phyloP scores from a whole-genome alignment of 1,140 invertebrate genomes.

The Lamellibrachia luymesi region DNA sequence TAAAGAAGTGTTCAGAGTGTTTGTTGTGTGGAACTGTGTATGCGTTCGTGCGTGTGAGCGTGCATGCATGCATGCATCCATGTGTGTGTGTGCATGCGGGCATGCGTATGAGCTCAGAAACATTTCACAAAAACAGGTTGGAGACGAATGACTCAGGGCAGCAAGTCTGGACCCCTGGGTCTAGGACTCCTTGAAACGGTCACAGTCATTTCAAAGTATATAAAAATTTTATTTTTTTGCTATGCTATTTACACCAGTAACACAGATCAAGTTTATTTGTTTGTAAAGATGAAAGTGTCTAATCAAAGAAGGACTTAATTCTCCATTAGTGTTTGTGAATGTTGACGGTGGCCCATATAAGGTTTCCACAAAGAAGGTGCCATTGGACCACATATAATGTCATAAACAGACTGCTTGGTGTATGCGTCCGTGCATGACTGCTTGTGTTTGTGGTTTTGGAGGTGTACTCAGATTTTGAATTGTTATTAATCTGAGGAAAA shows the following conservation, averaged over 20 bases:
- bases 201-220: neutral
- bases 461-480: neutral
- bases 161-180: neutral
- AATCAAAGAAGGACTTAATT: neutral
- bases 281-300: neutral
- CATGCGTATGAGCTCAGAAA: neutral
- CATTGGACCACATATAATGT: neutral
- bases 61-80: neutral
- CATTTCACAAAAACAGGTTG: no score
- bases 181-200: no score
- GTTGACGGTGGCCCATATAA: neutral
- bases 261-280: neutral
- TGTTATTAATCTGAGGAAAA: neutral
- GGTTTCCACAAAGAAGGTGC: neutral
- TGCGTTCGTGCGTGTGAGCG: no score
- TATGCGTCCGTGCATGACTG: neutral
- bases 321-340: neutral
- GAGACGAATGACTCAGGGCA: no score
- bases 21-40: neutral
- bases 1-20: no score
- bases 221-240: neutral
- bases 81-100: neutral
- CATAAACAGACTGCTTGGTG: neutral
- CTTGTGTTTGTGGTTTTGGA: neutral
- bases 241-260: neutral